These are phyloP conservation scores for Ctenosaura bakeri DNA, from an alignment of 2,797 vertebrate genomes.

Conservation along the genomic window DNA sequence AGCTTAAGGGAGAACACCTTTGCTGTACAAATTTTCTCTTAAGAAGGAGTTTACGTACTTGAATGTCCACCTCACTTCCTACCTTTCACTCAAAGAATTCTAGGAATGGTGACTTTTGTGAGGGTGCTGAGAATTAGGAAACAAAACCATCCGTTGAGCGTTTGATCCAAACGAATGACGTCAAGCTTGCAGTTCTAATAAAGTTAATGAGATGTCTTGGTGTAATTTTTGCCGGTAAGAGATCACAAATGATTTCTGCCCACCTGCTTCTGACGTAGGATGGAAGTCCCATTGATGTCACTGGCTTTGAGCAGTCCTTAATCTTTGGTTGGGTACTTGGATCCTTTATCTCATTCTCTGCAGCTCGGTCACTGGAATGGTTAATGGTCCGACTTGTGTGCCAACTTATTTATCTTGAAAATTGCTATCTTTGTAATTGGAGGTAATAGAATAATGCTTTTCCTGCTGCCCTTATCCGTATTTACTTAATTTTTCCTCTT, in stretches of 20 bases:
- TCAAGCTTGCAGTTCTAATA: conserved; percentile 34
- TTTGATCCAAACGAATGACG: conserved; percentile 39
- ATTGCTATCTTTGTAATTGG: not conserved
- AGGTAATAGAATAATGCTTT: not conserved
- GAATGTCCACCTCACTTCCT: too few species aligned
- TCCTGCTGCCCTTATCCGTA: conserved; percentile 64
- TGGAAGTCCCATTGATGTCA: conserved; percentile 23
- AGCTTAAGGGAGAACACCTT: not conserved
- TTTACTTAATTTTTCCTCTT: conserved; percentile 78
- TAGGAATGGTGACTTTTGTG: not conserved
- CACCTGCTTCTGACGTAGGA: not conserved
- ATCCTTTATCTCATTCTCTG: conserved; percentile 35
- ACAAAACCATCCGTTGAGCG: conserved; percentile 37
- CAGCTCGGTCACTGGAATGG: not conserved
- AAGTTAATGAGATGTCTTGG: conserved; percentile 37
- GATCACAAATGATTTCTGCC: conserved; percentile 9
- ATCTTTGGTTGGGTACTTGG: conserved; percentile 32
- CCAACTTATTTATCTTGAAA: not conserved
- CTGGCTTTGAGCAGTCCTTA: not conserved
- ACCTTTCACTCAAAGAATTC: not conserved
- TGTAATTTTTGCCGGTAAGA: conserved; percentile 8
- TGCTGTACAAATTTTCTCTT: not conserved
- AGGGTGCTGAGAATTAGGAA: conserved; percentile 37
- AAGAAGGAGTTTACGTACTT: too few species aligned
- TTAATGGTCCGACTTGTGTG: not conserved